Base-by-base conservation (phyloP, 1,140 invertebrate genomes). In the Lordiphosa stackelbergi region DNA sequence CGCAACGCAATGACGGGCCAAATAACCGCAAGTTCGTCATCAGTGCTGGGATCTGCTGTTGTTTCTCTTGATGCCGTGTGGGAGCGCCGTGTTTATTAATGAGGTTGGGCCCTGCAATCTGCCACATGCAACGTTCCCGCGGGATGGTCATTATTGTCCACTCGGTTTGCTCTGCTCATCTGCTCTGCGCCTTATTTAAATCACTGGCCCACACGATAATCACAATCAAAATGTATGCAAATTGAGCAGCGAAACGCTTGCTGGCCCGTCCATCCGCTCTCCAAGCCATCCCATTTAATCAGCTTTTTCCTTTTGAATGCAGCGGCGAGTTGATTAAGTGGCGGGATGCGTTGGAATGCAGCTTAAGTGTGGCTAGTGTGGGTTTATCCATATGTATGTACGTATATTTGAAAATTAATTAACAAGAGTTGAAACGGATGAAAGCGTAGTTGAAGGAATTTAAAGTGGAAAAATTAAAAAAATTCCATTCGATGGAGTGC, bases 201-300 rank as follows among this genome's bases (percentile, higher is more conserved):
- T 79, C 75, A 83, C 62, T 62, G 66, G 75, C 69, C 58, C 45
- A 42, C 45, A 43, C 56, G 71, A 83, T 81, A 79, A 79, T 79
- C 75, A 81, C 71, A 72, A 68, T 69, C 71, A 69, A 75, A 79
- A 81, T 79, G 66, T 72, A 79, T 79, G 75, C 75, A 81, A 79
- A 79, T 79, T 79, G 75, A 57, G 56, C 47, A 53, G 64, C 41
- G 58, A 37, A 60, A 52, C 45, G 53, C 56, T 58, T 42, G 52
- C 8, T 46, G 31, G 22, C 42, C 42, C 41, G 53, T 8, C 7
- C 28, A 31, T 31, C 7, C 28, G 2, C 54, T 51, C 48, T 57
- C 61, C 37, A 57, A 64, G 64, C 73, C 75, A 71, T 65, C 71
- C 77, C 81, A 79, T 79, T 81, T 83, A 81, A 74, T 69, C 66